Evolutionary conservation across 2,888 invertebrate genomes (phyloP).

Genomic region (Cheilosia vulpina): DNA sequence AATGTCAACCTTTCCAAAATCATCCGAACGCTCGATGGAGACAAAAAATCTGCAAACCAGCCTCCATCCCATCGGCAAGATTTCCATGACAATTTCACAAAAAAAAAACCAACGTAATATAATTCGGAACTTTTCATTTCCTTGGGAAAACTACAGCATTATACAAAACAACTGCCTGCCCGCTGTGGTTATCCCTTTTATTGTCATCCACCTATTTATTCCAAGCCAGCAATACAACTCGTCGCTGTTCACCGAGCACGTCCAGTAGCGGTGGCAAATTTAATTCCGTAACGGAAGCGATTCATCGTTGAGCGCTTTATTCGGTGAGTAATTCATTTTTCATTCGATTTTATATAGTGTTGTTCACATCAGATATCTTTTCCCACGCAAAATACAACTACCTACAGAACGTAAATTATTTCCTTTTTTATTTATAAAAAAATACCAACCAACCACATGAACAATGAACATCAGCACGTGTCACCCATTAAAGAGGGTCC

Average conservation of each 20-base stretch:
- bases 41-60: too few relatives aligned
- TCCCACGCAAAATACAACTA: not conserved
- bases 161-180: not conserved
- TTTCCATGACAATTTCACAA: not conserved
- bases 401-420: constrained; percentile 31
- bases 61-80: too few relatives aligned
- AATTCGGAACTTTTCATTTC: too few relatives aligned
- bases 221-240: not conserved
- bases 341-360: constrained; percentile 42
- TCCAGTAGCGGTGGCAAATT: constrained; percentile 50
- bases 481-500: constrained; percentile 7
- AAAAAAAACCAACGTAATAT: too few relatives aligned
- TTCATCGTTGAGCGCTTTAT: constrained; percentile 64
- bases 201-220: not conserved
- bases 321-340: constrained; percentile 62
- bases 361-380: constrained; percentile 41
- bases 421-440: not conserved
- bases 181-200: not conserved
- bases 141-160: not conserved
- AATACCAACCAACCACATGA: constrained; percentile 25
- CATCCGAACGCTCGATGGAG: too few relatives aligned
- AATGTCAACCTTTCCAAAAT: too few relatives aligned
- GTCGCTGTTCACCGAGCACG: constrained; percentile 16
- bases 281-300: constrained; percentile 66
- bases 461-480: not conserved